Conservation (phyloP, 2,888 invertebrate species). For the Megalurothrips usitatus region DNA sequence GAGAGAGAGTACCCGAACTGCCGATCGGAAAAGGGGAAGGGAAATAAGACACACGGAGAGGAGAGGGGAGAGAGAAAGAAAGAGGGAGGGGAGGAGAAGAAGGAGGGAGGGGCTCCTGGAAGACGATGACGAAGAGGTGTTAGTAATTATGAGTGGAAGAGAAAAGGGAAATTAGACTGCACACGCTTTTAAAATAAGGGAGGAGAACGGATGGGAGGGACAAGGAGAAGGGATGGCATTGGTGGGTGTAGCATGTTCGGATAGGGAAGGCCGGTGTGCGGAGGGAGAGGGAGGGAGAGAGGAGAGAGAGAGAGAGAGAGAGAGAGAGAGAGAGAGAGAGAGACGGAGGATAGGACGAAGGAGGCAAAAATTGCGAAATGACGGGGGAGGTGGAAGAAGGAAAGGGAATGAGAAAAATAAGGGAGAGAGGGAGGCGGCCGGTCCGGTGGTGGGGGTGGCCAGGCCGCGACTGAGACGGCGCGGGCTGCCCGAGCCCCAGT, state of each 20-base stretch:
- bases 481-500: constrained; percentile 6
- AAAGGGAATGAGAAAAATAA: not conserved
- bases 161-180: constrained; percentile 26
- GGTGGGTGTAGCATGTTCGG: too few species aligned
- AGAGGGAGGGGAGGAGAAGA: not conserved
- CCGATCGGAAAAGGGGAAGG: not conserved
- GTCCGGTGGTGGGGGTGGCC: not conserved
- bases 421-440: constrained; percentile 5
- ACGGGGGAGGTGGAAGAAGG: constrained; percentile 5
- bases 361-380: constrained; percentile 22
- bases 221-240: not conserved
- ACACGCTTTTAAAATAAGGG: constrained; percentile 20
- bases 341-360: not conserved
- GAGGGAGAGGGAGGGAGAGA: not conserved
- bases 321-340: not conserved
- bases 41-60: too few species aligned
- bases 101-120: constrained; percentile 6
- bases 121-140: constrained; percentile 25
- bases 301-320: not conserved
- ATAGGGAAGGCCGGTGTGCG: not conserved
- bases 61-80: not conserved
- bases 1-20: not conserved
- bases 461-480: not conserved
- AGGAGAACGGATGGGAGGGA: not conserved
- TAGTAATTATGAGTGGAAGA: constrained; percentile 25